Percentiles rank a stretch among this genome's conserved stretches.
phyloP scores from a whole-genome alignment of 2,797 vertebrate species.

The Spondyliosoma cantharus region DNA sequence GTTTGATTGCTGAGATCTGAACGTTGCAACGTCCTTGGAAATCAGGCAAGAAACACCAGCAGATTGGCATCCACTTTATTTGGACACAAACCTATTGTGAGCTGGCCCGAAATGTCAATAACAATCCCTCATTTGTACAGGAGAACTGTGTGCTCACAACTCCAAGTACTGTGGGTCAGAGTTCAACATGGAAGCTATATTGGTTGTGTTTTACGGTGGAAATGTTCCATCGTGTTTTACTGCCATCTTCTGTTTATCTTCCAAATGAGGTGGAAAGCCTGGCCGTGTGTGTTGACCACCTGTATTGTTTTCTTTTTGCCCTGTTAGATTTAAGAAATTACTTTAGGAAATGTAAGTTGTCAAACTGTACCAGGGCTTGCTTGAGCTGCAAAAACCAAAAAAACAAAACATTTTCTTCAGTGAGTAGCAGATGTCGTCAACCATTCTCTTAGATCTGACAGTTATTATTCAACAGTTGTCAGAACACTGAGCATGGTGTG shows the following conservation, averaged over 20 bases:
- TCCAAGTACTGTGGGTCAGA: not conserved
- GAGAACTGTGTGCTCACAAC: not conserved
- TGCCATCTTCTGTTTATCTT: too few relatives aligned
- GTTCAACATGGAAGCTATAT: not conserved
- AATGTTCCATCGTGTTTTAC: too few relatives aligned
- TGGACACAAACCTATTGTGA: not conserved
- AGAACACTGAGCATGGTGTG: slow-evolving; percentile 11
- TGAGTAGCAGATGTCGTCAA: slow-evolving; percentile 18
- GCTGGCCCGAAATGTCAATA: not conserved
- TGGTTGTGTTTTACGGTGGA: too few relatives aligned
- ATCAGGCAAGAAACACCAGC: not conserved
- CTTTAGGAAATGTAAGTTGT: not conserved
- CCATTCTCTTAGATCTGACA: slow-evolving; percentile 21
- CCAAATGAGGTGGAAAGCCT: too few relatives aligned
- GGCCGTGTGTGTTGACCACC: too few relatives aligned
- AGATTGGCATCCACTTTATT: not conserved
- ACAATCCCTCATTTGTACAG: not conserved
- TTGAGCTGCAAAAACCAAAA: not conserved
- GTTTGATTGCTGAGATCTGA: not conserved
- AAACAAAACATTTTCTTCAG: slow-evolving; percentile 9
- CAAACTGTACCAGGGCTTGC: not conserved
- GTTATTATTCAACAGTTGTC: slow-evolving; percentile 36
- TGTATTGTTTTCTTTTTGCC: too few relatives aligned
- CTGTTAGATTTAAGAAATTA: not conserved
- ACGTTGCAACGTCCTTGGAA: not conserved